Evolutionary conservation across 2,888 invertebrate species (phyloP).

Genomic region (Cosmia pyralina): DNA sequence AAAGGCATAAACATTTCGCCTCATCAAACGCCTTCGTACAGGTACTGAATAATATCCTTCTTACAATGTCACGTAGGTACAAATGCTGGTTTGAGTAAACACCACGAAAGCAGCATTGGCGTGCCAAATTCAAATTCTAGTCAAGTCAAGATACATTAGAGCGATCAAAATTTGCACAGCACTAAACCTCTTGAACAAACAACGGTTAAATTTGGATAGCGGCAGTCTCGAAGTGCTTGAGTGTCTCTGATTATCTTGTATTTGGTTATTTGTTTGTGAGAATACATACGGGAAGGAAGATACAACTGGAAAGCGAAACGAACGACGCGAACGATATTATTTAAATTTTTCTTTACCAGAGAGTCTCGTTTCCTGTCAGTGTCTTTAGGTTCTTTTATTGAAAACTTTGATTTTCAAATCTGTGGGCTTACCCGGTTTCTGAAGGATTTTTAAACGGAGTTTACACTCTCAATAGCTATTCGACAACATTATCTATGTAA

Average conservation of each 20-base stretch:
- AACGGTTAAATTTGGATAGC: slow-evolving; percentile 48
- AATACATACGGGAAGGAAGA: neutral
- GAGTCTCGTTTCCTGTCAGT: neutral
- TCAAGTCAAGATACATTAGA: slow-evolving; percentile 13
- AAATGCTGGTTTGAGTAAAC: neutral
- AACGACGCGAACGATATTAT: too few species aligned
- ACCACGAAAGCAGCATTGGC: slow-evolving; percentile 6
- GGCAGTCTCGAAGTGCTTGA: neutral
- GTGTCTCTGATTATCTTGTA: slow-evolving; percentile 24
- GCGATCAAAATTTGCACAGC: slow-evolving; percentile 31
- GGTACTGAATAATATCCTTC: neutral
- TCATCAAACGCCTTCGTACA: neutral
- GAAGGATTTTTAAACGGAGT: too few species aligned
- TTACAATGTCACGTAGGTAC: slow-evolving; percentile 10
- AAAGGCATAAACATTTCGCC: neutral
- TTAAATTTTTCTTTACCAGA: too few species aligned
- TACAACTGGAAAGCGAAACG: neutral
- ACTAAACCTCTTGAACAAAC: slow-evolving; percentile 43
- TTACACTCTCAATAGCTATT: too few species aligned
- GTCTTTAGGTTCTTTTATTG: neutral
- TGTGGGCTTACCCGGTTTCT: neutral
- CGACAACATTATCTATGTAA: too few species aligned
- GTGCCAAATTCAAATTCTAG: slow-evolving; percentile 11
- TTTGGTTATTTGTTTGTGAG: slow-evolving; percentile 20
- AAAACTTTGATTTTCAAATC: neutral